These are phyloP conservation scores for Trissolcus basalis DNA, from an alignment of 1,140 invertebrate genomes.

Conservation along the genomic window DNA sequence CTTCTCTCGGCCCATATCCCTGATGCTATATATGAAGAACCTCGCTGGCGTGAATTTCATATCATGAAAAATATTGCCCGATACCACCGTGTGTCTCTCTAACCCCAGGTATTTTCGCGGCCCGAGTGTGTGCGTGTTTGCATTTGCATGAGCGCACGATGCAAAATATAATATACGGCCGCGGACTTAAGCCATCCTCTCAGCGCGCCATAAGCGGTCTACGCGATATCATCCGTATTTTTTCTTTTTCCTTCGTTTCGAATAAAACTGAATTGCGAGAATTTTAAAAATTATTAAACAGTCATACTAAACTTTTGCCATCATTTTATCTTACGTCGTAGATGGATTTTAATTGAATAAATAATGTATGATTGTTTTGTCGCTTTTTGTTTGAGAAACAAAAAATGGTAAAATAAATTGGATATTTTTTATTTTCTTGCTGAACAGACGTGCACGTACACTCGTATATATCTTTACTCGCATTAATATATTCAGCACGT, in stretches of 20 bases:
- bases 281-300: too few relatives aligned
- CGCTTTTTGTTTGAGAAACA: slow-evolving; percentile 18
- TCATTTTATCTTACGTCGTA: too few relatives aligned
- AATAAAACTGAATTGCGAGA: too few relatives aligned
- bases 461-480: slow-evolving; percentile 68
- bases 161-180: slow-evolving; percentile 47
- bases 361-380: too few relatives aligned
- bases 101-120: slow-evolving; percentile 44
- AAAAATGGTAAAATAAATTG: slow-evolving; percentile 11
- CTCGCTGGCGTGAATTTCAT: slow-evolving; percentile 64
- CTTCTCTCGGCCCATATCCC: slow-evolving; percentile 45
- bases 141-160: slow-evolving; percentile 46
- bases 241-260: too few relatives aligned
- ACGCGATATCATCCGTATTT: slow-evolving; percentile 30
- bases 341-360: too few relatives aligned
- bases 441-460: slow-evolving; percentile 4
- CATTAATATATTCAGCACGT: slow-evolving; percentile 76
- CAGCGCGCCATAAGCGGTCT: slow-evolving; percentile 42
- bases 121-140: slow-evolving; percentile 16
- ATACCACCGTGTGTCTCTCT: slow-evolving; percentile 40
- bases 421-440: slow-evolving; percentile 14
- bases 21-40: slow-evolving; percentile 61
- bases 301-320: too few relatives aligned
- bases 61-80: slow-evolving; percentile 65
- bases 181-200: slow-evolving; percentile 53